Conservation (phyloP, 2,797 vertebrate genomes). For the Sciurus vulgaris region DNA sequence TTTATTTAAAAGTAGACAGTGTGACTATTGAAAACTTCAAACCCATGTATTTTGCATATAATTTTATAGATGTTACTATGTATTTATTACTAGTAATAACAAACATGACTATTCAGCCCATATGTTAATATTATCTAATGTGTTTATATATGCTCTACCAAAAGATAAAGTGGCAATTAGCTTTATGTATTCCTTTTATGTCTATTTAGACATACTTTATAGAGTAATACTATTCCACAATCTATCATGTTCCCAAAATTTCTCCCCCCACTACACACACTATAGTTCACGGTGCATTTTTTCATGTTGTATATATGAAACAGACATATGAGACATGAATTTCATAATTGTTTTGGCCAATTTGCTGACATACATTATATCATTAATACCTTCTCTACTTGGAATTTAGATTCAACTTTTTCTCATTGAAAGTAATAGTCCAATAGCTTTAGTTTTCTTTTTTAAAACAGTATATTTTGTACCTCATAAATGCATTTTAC, state of each 20-base stretch:
- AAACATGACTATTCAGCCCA: not conserved
- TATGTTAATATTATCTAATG: not conserved
- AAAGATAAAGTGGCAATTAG: not conserved
- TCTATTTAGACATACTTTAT: not conserved
- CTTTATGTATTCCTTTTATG: not conserved
- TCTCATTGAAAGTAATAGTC: not conserved
- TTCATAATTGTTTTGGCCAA: not conserved
- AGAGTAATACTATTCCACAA: not conserved
- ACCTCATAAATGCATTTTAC: not conserved
- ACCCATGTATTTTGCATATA: not conserved
- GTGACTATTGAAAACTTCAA: not conserved
- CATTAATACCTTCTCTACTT: not conserved
- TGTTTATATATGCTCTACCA: not conserved
- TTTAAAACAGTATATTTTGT: not conserved
- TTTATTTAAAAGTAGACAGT: not conserved
- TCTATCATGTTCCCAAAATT: not conserved
- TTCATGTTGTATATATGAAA: not conserved
- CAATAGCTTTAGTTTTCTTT: not conserved
- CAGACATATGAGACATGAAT: not conserved
- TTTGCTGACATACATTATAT: not conserved
- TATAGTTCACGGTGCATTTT: not conserved
- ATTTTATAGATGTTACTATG: not conserved
- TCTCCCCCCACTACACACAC: not conserved
- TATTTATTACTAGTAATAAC: not conserved
- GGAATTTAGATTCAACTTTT: not conserved